Base-by-base conservation (phyloP, 2,888 invertebrate species). In the Phrixothrix hirtus region DNA sequence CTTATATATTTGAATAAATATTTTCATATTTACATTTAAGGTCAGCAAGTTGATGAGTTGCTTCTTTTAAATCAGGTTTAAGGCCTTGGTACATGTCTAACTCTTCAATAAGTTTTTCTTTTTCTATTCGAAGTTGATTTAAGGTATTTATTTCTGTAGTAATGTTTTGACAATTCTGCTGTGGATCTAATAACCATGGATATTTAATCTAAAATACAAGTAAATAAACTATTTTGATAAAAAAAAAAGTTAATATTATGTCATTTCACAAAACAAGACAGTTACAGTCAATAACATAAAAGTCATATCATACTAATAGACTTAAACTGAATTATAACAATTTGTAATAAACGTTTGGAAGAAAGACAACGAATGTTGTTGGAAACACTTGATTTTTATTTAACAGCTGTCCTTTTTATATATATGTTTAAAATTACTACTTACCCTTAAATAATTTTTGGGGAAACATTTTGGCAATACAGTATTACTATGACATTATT, bases 21-120 rank as follows among this genome's bases (percentile, higher is more conserved):
- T n/a, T n/a, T n/a, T n/a, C 15, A 48, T 68, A 62, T 55, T 70
- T 64, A 16, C 57, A 45, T 59, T 72, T 72, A 36, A 71, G 49
- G 45, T 64, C 56, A 16, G 61, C 61, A 34, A 73, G 57, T 58
- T 73, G 71, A 58, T 67, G 60, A 13, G 58, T 61, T n/a, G 74
- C 74, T 58, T 70, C 66, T 43, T 59, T 59, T 6, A 74, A 58
- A 57, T 73, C 68, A 12, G 73, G 73, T 57, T 68, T 69, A 15
- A 74, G 57, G 14, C 65, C 68, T 51, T 66, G 57, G 57, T 70
- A 74, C 17, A 58, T 45, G 11, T 63, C 63, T 16, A 72, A 54
- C 55, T 72, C 70, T 48, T 66, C 61, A 11, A 62, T 27, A 49
- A 74, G 60, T 47, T 63, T 61, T 13, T 66, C 64, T 45, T 68